Base-by-base conservation (phyloP, 2,888 invertebrate genomes). In the Lasius fuliginosus region DNA sequence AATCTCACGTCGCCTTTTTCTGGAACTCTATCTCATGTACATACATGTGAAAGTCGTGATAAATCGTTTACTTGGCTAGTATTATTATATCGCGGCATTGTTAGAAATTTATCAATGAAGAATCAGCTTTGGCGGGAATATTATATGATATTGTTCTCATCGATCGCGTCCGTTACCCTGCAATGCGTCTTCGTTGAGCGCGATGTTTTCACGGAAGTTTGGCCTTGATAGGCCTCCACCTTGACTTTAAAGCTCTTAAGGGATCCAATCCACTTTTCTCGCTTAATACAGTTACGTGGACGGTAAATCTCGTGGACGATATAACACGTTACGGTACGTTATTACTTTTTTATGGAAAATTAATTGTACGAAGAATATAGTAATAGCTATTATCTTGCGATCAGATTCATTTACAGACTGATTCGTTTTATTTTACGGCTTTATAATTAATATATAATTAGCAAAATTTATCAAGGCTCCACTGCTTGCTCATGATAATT, bases 161-260 rank as follows among this genome's bases (percentile, higher is more conserved):
- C 89, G 87, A 90, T 87, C 82, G 53, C n/a, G 84, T 82, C 68
- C 36, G 77, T 82, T 77, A 81, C 69, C 68, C 81, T 64, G 76
- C 84, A 76, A 83, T 82, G 85, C 82, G 85, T 62, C 79, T 67
- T 82, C 68, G 71, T 69, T 71, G n/a, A 64, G 75, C 40, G 62
- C 74, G 82, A 87, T 84, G 86, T 89, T 92, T 90, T 90, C 86
- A 82, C 88, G 82, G 85, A 90, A 92, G 86, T 91, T 53, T 91
- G 90, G 90, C 91, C 92, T 89, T 90, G 85, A 85, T 83, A 74
- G 56, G 23, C 23, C 49, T 84, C 76, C 86, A 90, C 90, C 91
- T 92, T 92, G 93, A 92, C 92, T 91, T 88, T 90, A 56, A 74
- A 81, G 27, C 58, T 33, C 40, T 81, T 42, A 60, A 30, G n/a